A percentile compares a stretch with the other conserved stretches of the same genome.
Conservation (phyloP, 2,113 vertebrate species). For the Leptosomus discolor region DNA sequence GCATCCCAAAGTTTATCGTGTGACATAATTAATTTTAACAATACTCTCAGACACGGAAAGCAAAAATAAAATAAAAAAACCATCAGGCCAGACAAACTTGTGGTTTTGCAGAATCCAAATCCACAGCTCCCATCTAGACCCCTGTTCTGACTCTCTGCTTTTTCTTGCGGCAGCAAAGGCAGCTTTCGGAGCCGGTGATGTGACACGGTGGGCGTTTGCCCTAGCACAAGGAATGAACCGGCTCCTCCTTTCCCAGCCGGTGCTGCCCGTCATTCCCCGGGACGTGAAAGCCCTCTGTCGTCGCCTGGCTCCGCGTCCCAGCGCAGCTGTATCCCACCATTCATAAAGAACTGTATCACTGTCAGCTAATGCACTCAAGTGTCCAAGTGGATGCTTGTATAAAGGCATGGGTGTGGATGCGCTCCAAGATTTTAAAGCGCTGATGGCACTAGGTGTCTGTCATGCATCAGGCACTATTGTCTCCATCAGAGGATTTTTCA, state of each 20-base stretch:
- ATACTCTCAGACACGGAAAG: not conserved
- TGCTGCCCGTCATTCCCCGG: not conserved
- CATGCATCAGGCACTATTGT: not conserved
- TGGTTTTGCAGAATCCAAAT: not conserved
- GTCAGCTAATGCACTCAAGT: not conserved
- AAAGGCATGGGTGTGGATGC: not conserved
- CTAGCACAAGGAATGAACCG: not conserved
- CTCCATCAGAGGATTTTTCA: not conserved
- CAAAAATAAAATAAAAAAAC: not conserved
- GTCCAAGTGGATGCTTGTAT: fast-evolving
- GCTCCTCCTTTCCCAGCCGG: not conserved
- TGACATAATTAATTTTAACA: not conserved
- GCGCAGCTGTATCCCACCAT: too few relatives aligned
- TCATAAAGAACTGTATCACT: fast-evolving
- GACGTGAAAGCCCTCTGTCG: not conserved
- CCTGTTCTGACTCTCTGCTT: not conserved
- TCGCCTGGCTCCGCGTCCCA: fast-evolving
- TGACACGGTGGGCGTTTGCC: not conserved
- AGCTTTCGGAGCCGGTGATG: not conserved
- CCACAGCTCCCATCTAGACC: not conserved
- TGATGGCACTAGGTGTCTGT: not conserved
- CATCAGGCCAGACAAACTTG: not conserved
- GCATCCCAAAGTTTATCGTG: not conserved
- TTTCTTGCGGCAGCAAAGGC: not conserved
- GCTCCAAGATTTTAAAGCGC: not conserved